Base-by-base conservation (phyloP, 2,888 invertebrate species). In the Ommatoiulus sabulosus region DNA sequence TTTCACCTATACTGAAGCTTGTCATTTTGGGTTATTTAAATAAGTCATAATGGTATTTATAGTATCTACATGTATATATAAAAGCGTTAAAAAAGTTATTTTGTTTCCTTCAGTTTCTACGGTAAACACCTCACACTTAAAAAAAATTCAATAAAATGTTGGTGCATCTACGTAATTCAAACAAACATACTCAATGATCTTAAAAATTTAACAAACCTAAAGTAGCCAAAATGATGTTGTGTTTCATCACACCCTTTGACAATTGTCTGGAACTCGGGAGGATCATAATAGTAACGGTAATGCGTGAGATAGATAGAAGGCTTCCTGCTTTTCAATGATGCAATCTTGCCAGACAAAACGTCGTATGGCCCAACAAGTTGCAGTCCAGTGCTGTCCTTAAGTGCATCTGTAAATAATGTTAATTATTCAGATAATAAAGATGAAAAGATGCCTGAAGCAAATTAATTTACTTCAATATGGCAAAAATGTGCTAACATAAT, bases 251-350 rank as follows among this genome's bases (percentile, higher is more conserved):
- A 95, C 43, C 94, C 95, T n/a, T 63, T 48, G n/a, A 89, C 57
- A 35, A 89, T 86, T n/a, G 89, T 90, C 93, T 97, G 97, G 92
- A 98, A 97, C 93, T 99, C 98, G 12, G 99, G 98, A 12, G 98
- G 97, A 93, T 99, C 99, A 92, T 96, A 97, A 92, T 95, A 97
- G 93, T 96, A 98, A 91, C 99, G 94, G 96, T 97, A 98, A 92
- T 98, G 97, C 12, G 95, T 93, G 87, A 97, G 94, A 92, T 95
- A 96, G 5, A 89, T 72, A 3, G 90, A 88, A 24, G 88, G 87
- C 48, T 89, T 95, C 93, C 89, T 95, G 93, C 90, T 95, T 94
- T 89, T 94, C 48, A 90, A 90, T 20, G 92, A 91, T 88, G 91
- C 92, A 52, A 92, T 90, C 89, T 92, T 91, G 8, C 92, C 93